Conservation (phyloP, 2,797 vertebrate genomes). For the Brachyrhaphis roseni region DNA sequence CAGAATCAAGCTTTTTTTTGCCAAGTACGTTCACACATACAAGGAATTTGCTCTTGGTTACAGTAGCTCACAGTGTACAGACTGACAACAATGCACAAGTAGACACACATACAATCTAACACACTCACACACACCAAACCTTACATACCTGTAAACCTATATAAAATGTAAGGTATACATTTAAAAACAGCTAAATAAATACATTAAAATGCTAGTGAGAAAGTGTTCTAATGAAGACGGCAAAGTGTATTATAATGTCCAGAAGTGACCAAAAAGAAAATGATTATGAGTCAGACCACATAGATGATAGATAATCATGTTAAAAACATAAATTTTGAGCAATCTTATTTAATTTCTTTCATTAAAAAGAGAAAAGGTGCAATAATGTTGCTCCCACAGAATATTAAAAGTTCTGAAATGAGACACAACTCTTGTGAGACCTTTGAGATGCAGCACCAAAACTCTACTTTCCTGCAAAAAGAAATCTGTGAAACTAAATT, state of each 20-base stretch:
- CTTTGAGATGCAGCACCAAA: neutral
- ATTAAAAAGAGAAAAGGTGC: neutral
- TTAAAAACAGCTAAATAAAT: too few species aligned
- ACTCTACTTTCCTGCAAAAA: neutral
- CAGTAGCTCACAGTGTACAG: too few species aligned
- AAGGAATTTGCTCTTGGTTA: too few species aligned
- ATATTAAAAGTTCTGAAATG: neutral
- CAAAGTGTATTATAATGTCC: neutral
- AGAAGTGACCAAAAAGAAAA: neutral
- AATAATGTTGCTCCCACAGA: neutral
- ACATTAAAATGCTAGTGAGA: too few species aligned
- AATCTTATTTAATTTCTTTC: neutral
- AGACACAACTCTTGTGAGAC: neutral
- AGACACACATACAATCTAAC: too few species aligned
- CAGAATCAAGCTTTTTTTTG: too few species aligned
- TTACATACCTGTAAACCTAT: too few species aligned
- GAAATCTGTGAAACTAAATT: neutral
- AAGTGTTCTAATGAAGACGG: too few species aligned
- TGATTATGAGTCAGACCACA: neutral
- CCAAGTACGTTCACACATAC: too few species aligned
- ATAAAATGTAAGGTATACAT: too few species aligned
- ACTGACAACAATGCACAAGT: too few species aligned
- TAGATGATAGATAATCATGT: neutral
- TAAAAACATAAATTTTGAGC: neutral
- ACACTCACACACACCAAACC: too few species aligned